phyloP scores from a whole-genome alignment of 1,140 invertebrate species.

The Daktulosphaira vitifoliae region DNA sequence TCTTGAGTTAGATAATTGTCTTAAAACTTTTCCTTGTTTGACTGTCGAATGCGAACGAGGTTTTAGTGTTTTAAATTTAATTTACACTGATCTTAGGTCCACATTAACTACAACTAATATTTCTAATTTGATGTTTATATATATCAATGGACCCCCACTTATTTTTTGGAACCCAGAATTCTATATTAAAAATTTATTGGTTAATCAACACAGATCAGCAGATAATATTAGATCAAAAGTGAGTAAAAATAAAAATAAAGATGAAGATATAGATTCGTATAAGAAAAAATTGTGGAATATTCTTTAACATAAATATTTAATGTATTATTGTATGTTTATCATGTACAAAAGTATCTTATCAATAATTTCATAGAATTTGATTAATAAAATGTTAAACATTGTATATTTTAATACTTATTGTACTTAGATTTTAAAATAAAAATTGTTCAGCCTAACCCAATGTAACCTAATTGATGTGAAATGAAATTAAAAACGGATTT shows the following conservation, averaged over 20 bases:
- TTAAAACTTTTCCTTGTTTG: neutral
- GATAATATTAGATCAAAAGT: slow-evolving; percentile 2
- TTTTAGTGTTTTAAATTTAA: slow-evolving; percentile 4
- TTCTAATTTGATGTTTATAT: slow-evolving; percentile 5
- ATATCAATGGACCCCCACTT: slow-evolving; percentile 1
- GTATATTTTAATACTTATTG: too few species aligned
- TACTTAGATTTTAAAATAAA: too few species aligned
- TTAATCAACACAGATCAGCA: slow-evolving; percentile 7
- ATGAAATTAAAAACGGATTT: too few species aligned
- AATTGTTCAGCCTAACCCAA: too few species aligned
- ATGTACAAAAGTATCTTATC: neutral
- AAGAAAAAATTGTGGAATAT: slow-evolving; percentile 1
- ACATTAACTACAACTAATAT: neutral
- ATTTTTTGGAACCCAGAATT: neutral
- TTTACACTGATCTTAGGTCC: slow-evolving; percentile 1
- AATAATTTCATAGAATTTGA: neutral
- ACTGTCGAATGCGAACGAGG: neutral
- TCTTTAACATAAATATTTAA: neutral
- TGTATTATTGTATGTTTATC: neutral
- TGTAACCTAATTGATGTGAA: too few species aligned
- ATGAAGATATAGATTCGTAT: neutral
- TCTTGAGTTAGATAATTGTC: neutral
- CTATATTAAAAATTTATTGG: neutral
- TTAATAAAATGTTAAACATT: too few species aligned
- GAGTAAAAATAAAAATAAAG: neutral